phyloP scores from a whole-genome alignment of 2,888 invertebrate genomes.

The Watsonalla cultraria region DNA sequence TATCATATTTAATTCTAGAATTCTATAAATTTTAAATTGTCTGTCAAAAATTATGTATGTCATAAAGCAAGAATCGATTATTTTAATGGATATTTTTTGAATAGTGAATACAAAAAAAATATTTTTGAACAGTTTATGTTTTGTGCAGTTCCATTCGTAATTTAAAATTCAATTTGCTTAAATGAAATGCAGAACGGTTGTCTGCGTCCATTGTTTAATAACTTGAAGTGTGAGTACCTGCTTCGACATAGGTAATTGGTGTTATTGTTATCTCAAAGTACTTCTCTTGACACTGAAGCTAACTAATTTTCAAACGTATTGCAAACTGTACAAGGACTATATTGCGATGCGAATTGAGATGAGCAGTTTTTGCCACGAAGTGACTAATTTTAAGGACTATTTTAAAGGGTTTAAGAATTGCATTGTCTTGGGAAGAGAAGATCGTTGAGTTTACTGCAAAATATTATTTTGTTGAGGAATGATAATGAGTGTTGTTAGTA shows the following conservation, averaged over 20 bases:
- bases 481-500: no score
- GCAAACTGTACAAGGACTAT: not conserved
- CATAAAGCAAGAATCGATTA: no score
- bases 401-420: not conserved
- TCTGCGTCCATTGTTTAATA: conserved; percentile 1
- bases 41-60: no score
- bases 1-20: no score
- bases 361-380: not conserved
- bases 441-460: not conserved
- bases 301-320: not conserved
- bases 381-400: not conserved
- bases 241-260: conserved; percentile 14
- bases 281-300: conserved; percentile 1
- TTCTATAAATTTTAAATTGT: no score
- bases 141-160: not conserved
- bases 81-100: no score
- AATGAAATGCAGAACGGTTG: conserved; percentile 1
- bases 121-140: no score
- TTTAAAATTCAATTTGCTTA: not conserved
- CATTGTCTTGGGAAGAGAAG: not conserved
- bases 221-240: conserved; percentile 6
- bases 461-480: no score
- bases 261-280: conserved; percentile 15
- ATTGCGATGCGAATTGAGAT: not conserved
- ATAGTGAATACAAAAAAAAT: no score